Base-by-base conservation (phyloP, 2,797 vertebrate genomes). In the Manis pentadactyla region DNA sequence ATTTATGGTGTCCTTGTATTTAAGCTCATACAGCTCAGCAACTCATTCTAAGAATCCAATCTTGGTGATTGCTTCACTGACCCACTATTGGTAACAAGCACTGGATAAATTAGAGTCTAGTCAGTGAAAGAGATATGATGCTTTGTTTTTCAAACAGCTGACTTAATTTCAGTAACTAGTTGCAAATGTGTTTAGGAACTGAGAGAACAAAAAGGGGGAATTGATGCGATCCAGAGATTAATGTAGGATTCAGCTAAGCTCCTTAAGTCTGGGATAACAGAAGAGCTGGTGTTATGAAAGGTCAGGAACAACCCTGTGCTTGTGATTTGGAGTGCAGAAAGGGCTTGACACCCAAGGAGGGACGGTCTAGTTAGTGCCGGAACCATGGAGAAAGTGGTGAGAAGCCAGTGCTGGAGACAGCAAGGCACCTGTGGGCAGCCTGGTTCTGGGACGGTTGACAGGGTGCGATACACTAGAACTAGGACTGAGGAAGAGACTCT, bases 51-150 rank as follows among this genome's bases (percentile, higher is more conserved):
- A 77, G n/a, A 88, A 79, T 82, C 25, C 5, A 77, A 21, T 92
- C 49, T 69, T 83, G 27, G 14, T 37, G 51, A 85, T 19, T 55
- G 10, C 81, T 94, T 81, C 6, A 2, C 42, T 73, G n/a, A 14
- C 5, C 9, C 31, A 92, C 31, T 74, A 7, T 71, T 87, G 42
- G 17, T 66, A 91, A 89, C 12, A 69, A 42, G 19, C 55, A 84
- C 4, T 75, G 10, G 64, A 25, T 86, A 88, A 88, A 1, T 91
- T 82, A 78, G 42, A 51, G 7, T 84, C 37, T 69, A 66, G 34
- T 73, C 15, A 88, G 51, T 86, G 78, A 87, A 93, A 84, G 17
- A 66, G 49, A 95, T 87, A 92, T 29, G 4, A 64, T 95, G 31
- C 11, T n/a, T 73, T 92, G 11, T 91, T 82, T 94, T 92, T 73